Conservation (phyloP, 2,797 vertebrate species). For the Lagodon rhomboides region DNA sequence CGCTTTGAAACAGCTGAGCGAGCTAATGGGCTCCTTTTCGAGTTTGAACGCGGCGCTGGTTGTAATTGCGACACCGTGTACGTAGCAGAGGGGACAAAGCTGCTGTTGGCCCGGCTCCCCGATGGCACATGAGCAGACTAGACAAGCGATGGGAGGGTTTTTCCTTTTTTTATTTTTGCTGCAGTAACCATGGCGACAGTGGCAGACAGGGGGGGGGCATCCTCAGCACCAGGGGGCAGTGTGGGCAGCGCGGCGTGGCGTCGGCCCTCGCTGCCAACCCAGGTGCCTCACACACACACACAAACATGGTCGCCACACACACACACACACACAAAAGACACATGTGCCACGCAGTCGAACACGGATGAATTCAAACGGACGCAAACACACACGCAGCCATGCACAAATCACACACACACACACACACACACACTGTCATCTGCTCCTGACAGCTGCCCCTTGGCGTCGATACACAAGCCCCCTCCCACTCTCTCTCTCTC, state of each 20-base stretch:
- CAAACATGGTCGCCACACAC: conserved; percentile 1
- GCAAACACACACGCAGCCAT: conserved; percentile 59
- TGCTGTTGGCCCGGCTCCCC: conserved; percentile 61
- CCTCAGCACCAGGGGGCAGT: conserved; percentile 83
- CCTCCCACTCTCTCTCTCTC: conserved; percentile 19
- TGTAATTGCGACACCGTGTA: conserved; percentile 56
- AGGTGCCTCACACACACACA: conserved; percentile 25
- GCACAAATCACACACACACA: conserved; percentile 55
- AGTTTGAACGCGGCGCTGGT: conserved; percentile 37
- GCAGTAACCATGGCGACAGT: conserved; percentile 83
- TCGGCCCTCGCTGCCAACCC: conserved; percentile 54
- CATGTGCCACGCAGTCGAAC: conserved; percentile 66
- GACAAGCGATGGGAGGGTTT: too few species aligned
- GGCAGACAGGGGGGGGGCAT: conserved; percentile 68
- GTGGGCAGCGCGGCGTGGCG: conserved; percentile 57
- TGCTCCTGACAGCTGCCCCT: conserved; percentile 85
- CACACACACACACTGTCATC: conserved; percentile 74
- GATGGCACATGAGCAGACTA: conserved; percentile 71
- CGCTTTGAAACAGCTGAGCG: conserved; percentile 50
- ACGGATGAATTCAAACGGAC: conserved; percentile 68
- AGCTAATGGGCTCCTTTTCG: conserved; percentile 44
- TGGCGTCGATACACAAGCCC: conserved; percentile 69
- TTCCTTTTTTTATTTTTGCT: too few species aligned
- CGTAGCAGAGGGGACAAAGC: conserved; percentile 57
- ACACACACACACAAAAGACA: conserved; percentile 39